Evolutionary conservation across 53 echinoderm and acorn worm genomes (phyloP), one percentile per base, ranked within the genome.

Genomic region (Paracentrotus lividus): DNA sequence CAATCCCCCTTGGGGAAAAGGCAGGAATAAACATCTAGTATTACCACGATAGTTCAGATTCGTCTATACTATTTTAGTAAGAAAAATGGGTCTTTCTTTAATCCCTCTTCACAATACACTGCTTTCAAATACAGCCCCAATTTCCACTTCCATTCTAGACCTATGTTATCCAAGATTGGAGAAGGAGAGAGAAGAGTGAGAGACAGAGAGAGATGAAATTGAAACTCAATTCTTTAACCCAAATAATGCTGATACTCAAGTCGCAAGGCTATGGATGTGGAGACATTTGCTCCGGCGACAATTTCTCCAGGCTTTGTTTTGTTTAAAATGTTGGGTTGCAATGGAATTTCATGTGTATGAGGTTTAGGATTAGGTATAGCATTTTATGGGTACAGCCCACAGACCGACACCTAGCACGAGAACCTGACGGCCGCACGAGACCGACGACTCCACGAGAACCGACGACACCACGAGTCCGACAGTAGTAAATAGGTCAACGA

Each of bases 1-100:
- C 81, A 57, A 87, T 87, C 36, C 55, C 87, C 87, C 87, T 60
- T 56, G 89, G 89, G 64, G 64, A 64, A 38, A 43, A 64, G 43
- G 10, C 64, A 89, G 64, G 89, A 89, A 89, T 64, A 89, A 64
- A 89, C 89, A 61, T 89, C 89, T 89, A 61, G 89, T 26, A 89
- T 89, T 89, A 89, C 88, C 26, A 13, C 77, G 10, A 78, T 4
- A 72, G 36, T 72, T 72, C 42, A 45, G 26, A 26, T 57, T 49
- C 87, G 56, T 4, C 43, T 55, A 57, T 23, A 55, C 87, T 57
- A 36, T 87, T 81, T 81, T 81, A 47, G 54, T 54, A 18, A 20
- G 87, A 56, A 34, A 87, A 87, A 87, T 87, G 57, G 87, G 87
- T 55, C 87, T 87, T 87, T 87, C 87, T 87, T 0, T 87, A 87